Evolutionary conservation across 2,888 invertebrate genomes (phyloP), one percentile per base, ranked within the genome.

Genomic region (Cheilosia soror): DNA sequence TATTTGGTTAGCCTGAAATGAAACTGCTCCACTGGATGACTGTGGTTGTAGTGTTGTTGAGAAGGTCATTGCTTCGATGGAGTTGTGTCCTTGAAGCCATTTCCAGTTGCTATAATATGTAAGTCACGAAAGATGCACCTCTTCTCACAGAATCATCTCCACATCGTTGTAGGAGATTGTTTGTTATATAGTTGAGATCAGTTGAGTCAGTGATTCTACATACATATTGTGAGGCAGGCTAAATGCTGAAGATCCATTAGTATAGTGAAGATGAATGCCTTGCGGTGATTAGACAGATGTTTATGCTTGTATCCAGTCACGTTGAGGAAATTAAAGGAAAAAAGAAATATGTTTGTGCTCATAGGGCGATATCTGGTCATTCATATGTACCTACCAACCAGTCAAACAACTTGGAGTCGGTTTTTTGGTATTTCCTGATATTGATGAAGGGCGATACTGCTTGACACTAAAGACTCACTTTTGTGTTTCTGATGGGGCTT

Each of bases 81-180:
- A 72, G 76, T 63, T 66, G 81, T 85, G 85, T 81, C 85, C 85
- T 85, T 85, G 85, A 60, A 85, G 81, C 51, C 71, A 58, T 68
- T 80, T 77, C 51, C 76, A 81, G 81, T 71, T 66, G 73, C 69
- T 69, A 71, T 80, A 80, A 85, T 81, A 81, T 85, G 77, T 85
- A 85, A 85, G 85, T 81, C 85, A 85, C 84, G 80, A 84, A 58
- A 84, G 84, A 80, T 84, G 71, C 75, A 71, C 71, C 66, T 76
- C 51, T 75, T 49, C 60, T 15, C 42, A 55, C 55, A 55, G 72
- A 66, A 71, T 71, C 77, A 25, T 15, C 63, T 49, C 37, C 55
- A 37, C 13, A 55, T 66, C 44, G 33, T 73, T 3, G 73, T 73
- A 62, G 66, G 40, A 73, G 66, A 80, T 47, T 73, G 73, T 80